Conservation (phyloP, 2,113 vertebrate genomes). For the Caranx melampygus region DNA sequence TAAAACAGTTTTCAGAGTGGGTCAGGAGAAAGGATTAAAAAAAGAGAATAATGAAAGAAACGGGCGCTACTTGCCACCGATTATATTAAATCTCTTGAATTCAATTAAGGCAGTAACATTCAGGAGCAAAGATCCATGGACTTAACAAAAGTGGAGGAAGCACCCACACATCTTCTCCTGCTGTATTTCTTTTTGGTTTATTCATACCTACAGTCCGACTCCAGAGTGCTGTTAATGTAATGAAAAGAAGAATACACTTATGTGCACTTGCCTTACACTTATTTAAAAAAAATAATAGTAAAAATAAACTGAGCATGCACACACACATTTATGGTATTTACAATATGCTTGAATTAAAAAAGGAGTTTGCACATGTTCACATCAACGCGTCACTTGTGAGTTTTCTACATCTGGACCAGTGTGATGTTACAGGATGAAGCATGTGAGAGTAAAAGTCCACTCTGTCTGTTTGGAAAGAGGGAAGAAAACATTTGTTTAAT, state of each 20-base stretch:
- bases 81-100: background rate
- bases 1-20: background rate
- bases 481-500: constrained; percentile 45
- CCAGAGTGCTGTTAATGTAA: background rate
- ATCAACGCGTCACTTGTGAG: background rate
- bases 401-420: constrained; percentile 12
- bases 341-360: background rate
- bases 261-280: background rate
- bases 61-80: too few species aligned
- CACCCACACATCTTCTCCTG: background rate
- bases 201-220: background rate
- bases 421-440: constrained; percentile 16
- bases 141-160: background rate
- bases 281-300: background rate
- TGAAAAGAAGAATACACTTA: background rate
- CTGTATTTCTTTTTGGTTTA: background rate
- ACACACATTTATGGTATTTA: background rate
- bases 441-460: background rate
- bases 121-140: background rate
- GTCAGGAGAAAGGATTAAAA: background rate
- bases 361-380: background rate
- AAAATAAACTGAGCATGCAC: background rate
- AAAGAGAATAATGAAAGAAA: background rate
- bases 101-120: background rate
- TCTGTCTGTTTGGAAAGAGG: constrained; percentile 1